A percentile compares a stretch with the other conserved stretches of the same genome.
These are phyloP conservation scores for Atherinosoma microstoma DNA, from an alignment of 2,797 vertebrate genomes.

Conservation along the genomic window DNA sequence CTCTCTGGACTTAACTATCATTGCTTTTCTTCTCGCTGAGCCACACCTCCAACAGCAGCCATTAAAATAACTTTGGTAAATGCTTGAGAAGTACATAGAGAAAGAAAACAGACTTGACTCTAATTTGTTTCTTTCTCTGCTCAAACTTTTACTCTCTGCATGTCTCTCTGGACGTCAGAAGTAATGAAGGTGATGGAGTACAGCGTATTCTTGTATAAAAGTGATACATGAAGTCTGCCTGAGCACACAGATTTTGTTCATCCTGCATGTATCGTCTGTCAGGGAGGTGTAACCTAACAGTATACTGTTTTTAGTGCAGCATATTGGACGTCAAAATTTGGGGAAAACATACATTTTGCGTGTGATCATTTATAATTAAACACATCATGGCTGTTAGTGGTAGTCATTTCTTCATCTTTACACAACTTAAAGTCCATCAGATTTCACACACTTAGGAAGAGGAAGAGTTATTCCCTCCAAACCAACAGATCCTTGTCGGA, in stretches of 20 bases:
- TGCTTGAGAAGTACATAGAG: slow-evolving; percentile 16
- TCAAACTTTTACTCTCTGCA: slow-evolving; percentile 7
- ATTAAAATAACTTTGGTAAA: slow-evolving; percentile 50
- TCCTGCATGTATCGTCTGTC: slow-evolving; percentile 13
- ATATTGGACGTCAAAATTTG: not conserved
- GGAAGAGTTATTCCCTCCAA: too few relatives aligned
- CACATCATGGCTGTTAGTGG: not conserved
- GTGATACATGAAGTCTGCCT: slow-evolving; percentile 54
- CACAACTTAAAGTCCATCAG: not conserved
- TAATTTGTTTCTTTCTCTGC: not conserved
- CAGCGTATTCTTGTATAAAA: slow-evolving; percentile 47
- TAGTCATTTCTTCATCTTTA: not conserved
- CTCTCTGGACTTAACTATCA: not conserved
- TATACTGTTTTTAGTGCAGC: not conserved
- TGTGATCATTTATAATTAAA: not conserved
- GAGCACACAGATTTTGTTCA: slow-evolving; percentile 2
- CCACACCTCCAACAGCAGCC: slow-evolving; percentile 28
- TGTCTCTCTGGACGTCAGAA: slow-evolving; percentile 36
- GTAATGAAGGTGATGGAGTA: slow-evolving; percentile 66
- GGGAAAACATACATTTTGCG: not conserved
- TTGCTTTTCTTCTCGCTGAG: slow-evolving; percentile 12
- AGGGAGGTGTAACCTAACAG: slow-evolving; percentile 24
- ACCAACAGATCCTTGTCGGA: too few relatives aligned
- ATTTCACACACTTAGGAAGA: too few relatives aligned
- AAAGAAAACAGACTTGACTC: slow-evolving; percentile 6